Evolutionary conservation across 2,797 vertebrate species (phyloP).

Genomic region (Helarctos malayanus): DNA sequence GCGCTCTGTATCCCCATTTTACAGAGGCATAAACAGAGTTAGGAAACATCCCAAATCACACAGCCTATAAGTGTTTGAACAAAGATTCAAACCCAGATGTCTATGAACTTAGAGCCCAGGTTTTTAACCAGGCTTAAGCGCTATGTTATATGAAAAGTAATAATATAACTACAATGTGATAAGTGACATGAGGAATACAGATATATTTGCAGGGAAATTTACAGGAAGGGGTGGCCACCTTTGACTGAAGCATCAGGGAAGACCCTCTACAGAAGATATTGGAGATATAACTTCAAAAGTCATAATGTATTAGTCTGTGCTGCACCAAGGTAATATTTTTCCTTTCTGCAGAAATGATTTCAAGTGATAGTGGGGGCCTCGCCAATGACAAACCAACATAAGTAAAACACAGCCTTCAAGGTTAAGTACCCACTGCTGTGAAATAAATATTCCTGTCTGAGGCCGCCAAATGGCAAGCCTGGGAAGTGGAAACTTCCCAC

Average conservation of each 20-base stretch:
- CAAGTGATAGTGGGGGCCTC: background rate
- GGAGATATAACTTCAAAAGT: background rate
- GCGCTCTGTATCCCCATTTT: background rate
- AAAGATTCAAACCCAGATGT: background rate
- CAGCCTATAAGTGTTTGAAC: background rate
- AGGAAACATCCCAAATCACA: background rate
- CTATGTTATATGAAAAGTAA: background rate
- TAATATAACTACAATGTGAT: background rate
- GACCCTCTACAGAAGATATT: background rate
- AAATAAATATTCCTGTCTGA: slow-evolving; percentile 76
- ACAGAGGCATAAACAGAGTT: background rate
- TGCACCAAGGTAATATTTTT: background rate
- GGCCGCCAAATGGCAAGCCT: slow-evolving; percentile 62
- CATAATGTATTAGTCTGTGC: background rate
- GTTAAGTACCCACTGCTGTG: slow-evolving; percentile 50
- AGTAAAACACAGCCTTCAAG: slow-evolving; percentile 57
- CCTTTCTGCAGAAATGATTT: slow-evolving; percentile 63
- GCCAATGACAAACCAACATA: background rate
- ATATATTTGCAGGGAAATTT: background rate
- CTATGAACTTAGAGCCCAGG: background rate
- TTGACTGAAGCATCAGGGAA: background rate
- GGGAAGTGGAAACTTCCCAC: slow-evolving; percentile 59
- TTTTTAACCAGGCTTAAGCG: background rate
- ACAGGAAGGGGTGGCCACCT: background rate
- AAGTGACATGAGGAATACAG: background rate